Base-by-base conservation (phyloP, 2,888 invertebrate species). In the Oscheius sp. region DNA sequence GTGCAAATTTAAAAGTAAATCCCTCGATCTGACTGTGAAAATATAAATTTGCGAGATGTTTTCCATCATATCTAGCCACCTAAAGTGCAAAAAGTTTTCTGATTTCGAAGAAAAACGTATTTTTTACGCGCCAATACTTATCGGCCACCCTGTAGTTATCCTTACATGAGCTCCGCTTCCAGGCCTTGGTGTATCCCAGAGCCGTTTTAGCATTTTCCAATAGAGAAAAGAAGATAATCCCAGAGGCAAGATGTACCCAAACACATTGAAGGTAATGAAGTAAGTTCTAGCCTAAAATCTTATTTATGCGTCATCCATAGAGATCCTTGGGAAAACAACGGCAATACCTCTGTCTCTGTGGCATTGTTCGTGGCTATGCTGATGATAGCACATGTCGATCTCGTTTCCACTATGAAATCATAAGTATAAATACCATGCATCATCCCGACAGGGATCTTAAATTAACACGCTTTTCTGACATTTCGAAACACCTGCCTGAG, bases 201-300 rank as follows among this genome's bases (percentile, higher is more conserved):
- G 91, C 84, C 95, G 92, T 85, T 93, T 93, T 89, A 96, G 91
- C 94, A 96, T 95, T 85, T 94, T 93, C 90, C 95, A 93, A 90
- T 96, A 96, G 82, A 96, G 92, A 79, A 94, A 93, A 89, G 94
- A 94, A 89, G 95, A 95, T 86, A 95, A 91, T 66, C 93, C 93
- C 90, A 96, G 90, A 1, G 96, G 96, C 79, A 96, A 92, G 83
- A 94, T 93, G 90, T 95, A 96, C 70, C 95, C 95, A 76, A 94
- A 94, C 79, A 94, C 91, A 90, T 96, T 94, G 91, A 96, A 95
- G 10, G 93, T 93, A 90, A 94, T 92, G 91, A 95, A 89, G 76
- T 87, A 87, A 2, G 81, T 78, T 21, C 82, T 65, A 0, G 87
- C 86, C 85, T 86, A 21, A 59, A 83, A 57, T 65, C 13, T 60